Percentiles rank a stretch among this genome's conserved stretches.
phyloP scores from a whole-genome alignment of 64 coral and sea anemone genomes.

The Actinia equina region DNA sequence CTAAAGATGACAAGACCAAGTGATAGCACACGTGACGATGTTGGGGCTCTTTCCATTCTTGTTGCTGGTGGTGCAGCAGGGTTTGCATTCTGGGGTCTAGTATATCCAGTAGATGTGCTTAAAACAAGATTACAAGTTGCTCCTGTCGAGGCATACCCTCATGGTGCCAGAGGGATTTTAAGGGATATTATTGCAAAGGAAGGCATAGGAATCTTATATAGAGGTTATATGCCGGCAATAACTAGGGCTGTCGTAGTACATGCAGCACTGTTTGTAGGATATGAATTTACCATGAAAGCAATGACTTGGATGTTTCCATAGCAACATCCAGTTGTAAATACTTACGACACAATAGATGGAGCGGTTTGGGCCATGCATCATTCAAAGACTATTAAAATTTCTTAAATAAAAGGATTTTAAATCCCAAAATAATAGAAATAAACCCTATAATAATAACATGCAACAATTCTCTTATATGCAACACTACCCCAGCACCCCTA shows the following conservation, averaged over 20 bases:
- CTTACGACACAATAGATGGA: no score
- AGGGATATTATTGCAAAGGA: slow-evolving; percentile 43
- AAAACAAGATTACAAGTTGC: slow-evolving; percentile 55
- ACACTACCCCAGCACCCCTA: no score
- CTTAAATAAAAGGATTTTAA: no score
- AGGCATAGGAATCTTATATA: slow-evolving; percentile 33
- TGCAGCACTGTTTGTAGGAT: slow-evolving; percentile 49
- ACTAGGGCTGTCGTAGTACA: slow-evolving; percentile 50
- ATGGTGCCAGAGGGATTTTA: slow-evolving; percentile 50
- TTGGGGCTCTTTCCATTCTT: slow-evolving; percentile 29
- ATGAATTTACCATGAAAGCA: slow-evolving; percentile 55
- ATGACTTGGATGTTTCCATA: slow-evolving; percentile 49
- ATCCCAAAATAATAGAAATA: no score
- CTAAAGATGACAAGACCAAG: slow-evolving; percentile 12
- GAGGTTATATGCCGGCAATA: slow-evolving; percentile 48
- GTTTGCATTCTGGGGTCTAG: slow-evolving; percentile 45
- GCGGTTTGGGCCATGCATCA: no score
- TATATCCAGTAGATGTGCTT: slow-evolving; percentile 49
- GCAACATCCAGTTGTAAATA: neutral
- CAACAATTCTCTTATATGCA: no score
- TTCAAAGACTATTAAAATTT: no score
- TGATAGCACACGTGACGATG: slow-evolving; percentile 53
- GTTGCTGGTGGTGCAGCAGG: slow-evolving; percentile 62
- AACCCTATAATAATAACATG: no score
- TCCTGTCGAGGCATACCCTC: slow-evolving; percentile 47